Conservation (phyloP, 2,797 vertebrate species). For the Crenichthys baileyi region DNA sequence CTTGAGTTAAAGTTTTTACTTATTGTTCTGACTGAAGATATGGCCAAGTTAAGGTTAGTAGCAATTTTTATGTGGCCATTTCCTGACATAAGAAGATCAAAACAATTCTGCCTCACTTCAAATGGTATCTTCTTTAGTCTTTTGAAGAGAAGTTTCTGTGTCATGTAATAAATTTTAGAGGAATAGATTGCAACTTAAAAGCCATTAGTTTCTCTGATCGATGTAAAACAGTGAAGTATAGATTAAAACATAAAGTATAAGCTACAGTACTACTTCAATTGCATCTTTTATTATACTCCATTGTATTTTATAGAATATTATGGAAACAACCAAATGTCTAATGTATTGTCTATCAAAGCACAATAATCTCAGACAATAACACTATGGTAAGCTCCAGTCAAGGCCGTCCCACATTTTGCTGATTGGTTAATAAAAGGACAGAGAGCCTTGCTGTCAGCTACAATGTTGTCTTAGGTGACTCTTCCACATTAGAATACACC, state of each 20-base stretch:
- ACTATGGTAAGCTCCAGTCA: background rate
- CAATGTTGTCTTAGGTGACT: background rate
- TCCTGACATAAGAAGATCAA: background rate
- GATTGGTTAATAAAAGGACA: constrained; percentile 47
- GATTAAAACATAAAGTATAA: background rate
- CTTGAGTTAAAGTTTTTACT: background rate
- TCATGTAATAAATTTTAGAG: background rate
- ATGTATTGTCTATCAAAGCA: background rate
- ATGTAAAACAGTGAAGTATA: background rate
- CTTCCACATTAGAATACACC: constrained; percentile 3
- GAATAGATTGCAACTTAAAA: no score
- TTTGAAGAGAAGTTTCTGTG: background rate
- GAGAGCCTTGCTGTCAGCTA: background rate
- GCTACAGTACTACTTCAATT: background rate
- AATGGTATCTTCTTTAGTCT: background rate
- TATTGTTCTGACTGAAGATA: background rate
- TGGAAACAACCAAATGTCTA: background rate
- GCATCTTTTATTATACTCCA: no score
- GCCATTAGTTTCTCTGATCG: no score
- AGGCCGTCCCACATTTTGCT: constrained; percentile 16
- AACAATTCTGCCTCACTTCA: background rate
- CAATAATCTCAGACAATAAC: background rate
- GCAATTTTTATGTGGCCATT: background rate
- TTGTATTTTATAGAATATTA: no score
- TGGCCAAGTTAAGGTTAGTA: background rate